Base-by-base conservation (phyloP, 2,113 vertebrate genomes). In the Mesocricetus auratus region DNA sequence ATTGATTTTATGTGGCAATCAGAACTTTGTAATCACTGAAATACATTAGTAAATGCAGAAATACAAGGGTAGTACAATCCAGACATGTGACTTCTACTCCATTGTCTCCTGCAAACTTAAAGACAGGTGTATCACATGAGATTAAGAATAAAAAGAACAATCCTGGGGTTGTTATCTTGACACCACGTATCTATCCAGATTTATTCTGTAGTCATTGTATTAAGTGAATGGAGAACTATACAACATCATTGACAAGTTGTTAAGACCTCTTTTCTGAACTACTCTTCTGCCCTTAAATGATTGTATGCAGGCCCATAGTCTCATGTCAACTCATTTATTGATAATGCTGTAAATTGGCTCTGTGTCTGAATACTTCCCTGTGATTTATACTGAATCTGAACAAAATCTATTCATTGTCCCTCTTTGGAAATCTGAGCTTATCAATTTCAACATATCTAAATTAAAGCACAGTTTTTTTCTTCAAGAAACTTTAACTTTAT, bases 121-220 rank as follows among this genome's bases (percentile, higher is more conserved):
- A 79, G 95, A 96, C 90, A 98, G 98, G 95, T 88, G 96, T 78
- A 71, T 95, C 89, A 92, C 53, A 82, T 94, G 90, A 66, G 92
- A 93, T 69, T 96, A 93, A 94, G 96, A 98, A 98, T 93, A 94
- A 94, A 97, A 97, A 96, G 66, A 94, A 86, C 86, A 97, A 87
- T 78, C 47, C 56, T 97, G 78, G 15, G 13, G 81, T 96, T 96
- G 98, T 98, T 98, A 96, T 86, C 87, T 68, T 97, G 95, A 96
- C 98, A 97, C 15, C 96, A 98, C 21, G 79, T 97, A 93, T 98
- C 62, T 74, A 96, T 71, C 26, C 53, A 92, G 62, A 85, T 39
- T 90, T 93, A 86, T 26, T 90, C 36, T 86, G n/a, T 36, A 88
- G 50, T 26, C 47, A 92, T 69, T 81, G 39, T 95, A 95, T 96